A percentile compares a stretch with the other conserved stretches of the same genome.
These are phyloP conservation scores for Limnodromus scolopaceus DNA, from an alignment of 2,797 vertebrate species.

Conservation along the genomic window DNA sequence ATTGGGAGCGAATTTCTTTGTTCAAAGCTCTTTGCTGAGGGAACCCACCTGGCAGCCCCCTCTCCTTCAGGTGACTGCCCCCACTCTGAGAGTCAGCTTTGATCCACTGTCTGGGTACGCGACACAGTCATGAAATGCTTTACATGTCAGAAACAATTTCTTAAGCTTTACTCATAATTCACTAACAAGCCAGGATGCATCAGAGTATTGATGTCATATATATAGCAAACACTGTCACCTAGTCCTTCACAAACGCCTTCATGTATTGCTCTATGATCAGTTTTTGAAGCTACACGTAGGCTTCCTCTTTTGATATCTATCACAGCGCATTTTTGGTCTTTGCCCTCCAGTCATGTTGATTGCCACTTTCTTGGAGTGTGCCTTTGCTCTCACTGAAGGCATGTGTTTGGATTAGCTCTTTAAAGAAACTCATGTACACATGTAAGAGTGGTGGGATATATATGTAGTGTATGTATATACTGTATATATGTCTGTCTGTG, in stretches of 20 bases:
- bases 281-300: neutral
- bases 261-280: fast-evolving
- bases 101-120: neutral
- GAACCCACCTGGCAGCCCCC: fast-evolving
- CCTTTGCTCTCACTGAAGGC: neutral
- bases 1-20: neutral
- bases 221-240: neutral
- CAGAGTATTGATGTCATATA: fast-evolving
- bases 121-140: neutral
- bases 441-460: neutral
- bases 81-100: neutral
- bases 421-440: neutral
- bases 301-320: neutral
- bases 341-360: neutral
- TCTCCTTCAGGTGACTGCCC: neutral
- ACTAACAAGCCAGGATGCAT: fast-evolving
- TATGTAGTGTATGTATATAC: neutral
- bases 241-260: neutral
- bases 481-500: neutral
- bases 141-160: neutral
- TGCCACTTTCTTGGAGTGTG: neutral
- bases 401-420: neutral
- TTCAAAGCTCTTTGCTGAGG: neutral
- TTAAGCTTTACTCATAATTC: neutral
- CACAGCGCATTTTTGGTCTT: neutral